A percentile compares a stretch with the other conserved stretches of the same genome.
These are phyloP conservation scores for Blera fallax DNA, from an alignment of 2,888 invertebrate genomes.

Conservation along the genomic window DNA sequence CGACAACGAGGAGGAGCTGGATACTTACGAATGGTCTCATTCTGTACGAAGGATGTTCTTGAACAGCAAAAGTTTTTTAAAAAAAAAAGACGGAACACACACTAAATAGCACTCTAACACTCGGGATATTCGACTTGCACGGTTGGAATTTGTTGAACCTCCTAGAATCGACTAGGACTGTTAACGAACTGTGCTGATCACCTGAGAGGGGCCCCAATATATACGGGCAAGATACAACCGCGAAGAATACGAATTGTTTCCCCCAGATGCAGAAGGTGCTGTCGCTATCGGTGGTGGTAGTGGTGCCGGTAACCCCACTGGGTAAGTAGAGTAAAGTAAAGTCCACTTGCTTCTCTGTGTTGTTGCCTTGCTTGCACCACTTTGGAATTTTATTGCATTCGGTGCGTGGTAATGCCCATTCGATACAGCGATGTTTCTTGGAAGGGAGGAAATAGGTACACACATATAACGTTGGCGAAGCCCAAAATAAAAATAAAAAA, in stretches of 20 bases:
- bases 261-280: slow-evolving; percentile 67
- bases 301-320: slow-evolving; percentile 44
- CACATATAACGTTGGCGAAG: slow-evolving; percentile 25
- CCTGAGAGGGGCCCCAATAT: slow-evolving; percentile 80
- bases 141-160: slow-evolving; percentile 79
- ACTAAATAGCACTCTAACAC: slow-evolving; percentile 65
- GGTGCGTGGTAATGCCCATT: slow-evolving; percentile 52
- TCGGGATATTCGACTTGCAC: slow-evolving; percentile 43
- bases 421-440: neutral
- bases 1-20: neutral
- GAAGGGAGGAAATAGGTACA: slow-evolving; percentile 43
- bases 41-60: slow-evolving; percentile 65
- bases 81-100: slow-evolving; percentile 75
- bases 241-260: slow-evolving; percentile 70
- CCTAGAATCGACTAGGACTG: slow-evolving; percentile 83
- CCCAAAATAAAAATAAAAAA: slow-evolving; percentile 32
- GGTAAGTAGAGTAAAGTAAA: slow-evolving; percentile 34
- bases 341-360: slow-evolving; percentile 48
- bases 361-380: slow-evolving; percentile 45
- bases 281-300: slow-evolving; percentile 33
- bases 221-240: slow-evolving; percentile 75
- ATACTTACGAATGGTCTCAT: slow-evolving; percentile 82
- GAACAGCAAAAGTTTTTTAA: neutral
- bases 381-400: slow-evolving; percentile 62
- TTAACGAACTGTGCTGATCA: slow-evolving; percentile 82